phyloP scores from a whole-genome alignment of 2,888 invertebrate genomes.

The Meiosimyza decipiens region DNA sequence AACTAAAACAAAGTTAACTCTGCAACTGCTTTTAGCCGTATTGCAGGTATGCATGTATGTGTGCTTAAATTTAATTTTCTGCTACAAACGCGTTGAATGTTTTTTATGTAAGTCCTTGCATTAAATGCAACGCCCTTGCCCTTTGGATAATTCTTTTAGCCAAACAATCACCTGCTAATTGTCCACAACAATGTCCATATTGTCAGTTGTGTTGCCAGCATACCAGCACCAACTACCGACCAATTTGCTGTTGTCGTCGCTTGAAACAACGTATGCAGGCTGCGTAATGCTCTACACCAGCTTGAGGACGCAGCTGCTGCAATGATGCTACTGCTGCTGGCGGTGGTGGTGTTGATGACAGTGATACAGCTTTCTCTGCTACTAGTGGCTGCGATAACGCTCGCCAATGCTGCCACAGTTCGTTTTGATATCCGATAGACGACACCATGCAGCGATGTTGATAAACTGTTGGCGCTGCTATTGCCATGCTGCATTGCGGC shows the following conservation, averaged over 20 bases:
- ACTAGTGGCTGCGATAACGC: constrained; percentile 41
- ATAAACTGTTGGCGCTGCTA: constrained; percentile 62
- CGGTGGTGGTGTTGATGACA: constrained; percentile 2
- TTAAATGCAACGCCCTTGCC: neutral
- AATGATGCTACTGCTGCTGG: constrained; percentile 33
- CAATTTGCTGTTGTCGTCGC: constrained; percentile 35
- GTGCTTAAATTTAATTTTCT: constrained; percentile 3
- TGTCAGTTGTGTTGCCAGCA: constrained; percentile 11
- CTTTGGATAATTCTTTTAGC: constrained; percentile 3
- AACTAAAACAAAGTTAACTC: no score
- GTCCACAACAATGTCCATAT: constrained; percentile 19
- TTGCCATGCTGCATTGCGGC: constrained; percentile 73
- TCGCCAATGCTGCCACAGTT: constrained; percentile 39
- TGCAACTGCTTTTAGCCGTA: no score
- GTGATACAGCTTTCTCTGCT: neutral
- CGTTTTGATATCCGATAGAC: constrained; percentile 46
- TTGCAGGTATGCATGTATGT: neutral
- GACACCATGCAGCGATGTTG: constrained; percentile 50
- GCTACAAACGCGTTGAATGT: neutral
- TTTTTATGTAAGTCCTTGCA: neutral
- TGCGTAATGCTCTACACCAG: neutral
- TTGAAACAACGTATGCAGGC: constrained; percentile 23
- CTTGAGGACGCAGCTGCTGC: neutral
- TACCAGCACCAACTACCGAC: constrained; percentile 36
- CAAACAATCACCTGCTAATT: constrained; percentile 38